Evolutionary conservation across 92 coral and sea anemone species (phyloP).

Genomic region (Pocillopora grandis): DNA sequence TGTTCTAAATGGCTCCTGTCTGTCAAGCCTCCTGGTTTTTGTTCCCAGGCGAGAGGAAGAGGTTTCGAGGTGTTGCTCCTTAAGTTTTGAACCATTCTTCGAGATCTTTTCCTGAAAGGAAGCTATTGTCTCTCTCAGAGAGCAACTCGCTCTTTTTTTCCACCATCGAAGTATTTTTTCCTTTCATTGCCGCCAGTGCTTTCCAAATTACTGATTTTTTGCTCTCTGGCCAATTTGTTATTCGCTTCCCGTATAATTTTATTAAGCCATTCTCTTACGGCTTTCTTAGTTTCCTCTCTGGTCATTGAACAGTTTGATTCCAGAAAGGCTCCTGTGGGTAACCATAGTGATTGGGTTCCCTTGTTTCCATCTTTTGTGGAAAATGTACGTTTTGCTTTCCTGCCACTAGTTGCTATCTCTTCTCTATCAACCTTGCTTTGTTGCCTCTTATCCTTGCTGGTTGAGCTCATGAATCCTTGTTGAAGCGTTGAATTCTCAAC

Average conservation of each 20-base stretch:
- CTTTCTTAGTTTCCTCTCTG: not conserved
- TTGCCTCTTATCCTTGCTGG: not conserved
- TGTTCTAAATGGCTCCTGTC: not conserved
- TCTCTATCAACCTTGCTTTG: not conserved
- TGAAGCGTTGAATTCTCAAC: not conserved
- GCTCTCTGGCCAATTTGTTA: slow-evolving; percentile 10
- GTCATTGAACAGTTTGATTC: not conserved
- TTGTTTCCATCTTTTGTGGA: not conserved
- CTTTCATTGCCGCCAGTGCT: not conserved
- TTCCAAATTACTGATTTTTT: not conserved
- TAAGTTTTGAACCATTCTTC: not conserved
- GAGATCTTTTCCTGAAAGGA: not conserved
- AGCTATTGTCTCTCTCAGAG: not conserved
- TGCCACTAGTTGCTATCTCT: not conserved
- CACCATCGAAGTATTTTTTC: not conserved
- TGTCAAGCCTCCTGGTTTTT: not conserved
- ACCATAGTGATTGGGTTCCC: not conserved
- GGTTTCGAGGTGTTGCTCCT: not conserved
- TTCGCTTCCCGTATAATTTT: not conserved
- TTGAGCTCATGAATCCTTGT: not conserved
- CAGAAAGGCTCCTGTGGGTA: not conserved
- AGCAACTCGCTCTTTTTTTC: not conserved
- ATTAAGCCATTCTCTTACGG: not conserved
- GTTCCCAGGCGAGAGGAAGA: not conserved
- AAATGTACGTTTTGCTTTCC: not conserved